Percentiles rank a stretch among this genome's conserved stretches.
These are phyloP conservation scores for Gadus chalcogrammus DNA, from an alignment of 2,113 vertebrate species.

Conservation along the genomic window DNA sequence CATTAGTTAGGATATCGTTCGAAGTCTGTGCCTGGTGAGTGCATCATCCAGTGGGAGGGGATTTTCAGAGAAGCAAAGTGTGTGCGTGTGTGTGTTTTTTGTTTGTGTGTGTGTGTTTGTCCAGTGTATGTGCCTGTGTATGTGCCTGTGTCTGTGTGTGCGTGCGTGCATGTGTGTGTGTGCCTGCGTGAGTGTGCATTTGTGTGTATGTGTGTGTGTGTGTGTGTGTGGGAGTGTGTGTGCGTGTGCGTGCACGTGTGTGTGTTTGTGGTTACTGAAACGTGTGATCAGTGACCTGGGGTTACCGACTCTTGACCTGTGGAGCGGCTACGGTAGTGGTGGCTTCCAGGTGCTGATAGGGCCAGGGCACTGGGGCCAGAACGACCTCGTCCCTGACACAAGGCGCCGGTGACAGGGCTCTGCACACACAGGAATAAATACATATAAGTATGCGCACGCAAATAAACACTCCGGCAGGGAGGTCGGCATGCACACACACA, in stretches of 20 bases:
- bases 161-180: no score
- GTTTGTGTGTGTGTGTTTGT: no score
- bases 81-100: no score
- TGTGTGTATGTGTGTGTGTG: not conserved
- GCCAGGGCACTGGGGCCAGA: constrained; percentile 51
- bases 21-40: no score
- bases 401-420: constrained; percentile 45
- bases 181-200: no score
- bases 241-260: not conserved
- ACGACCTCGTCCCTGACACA: constrained; percentile 50
- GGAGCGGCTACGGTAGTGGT: constrained; percentile 54
- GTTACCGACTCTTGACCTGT: constrained; percentile 62
- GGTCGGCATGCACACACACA: not conserved
- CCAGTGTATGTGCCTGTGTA: no score
- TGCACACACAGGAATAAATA: constrained; percentile 16
- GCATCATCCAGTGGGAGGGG: no score
- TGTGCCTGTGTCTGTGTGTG: no score
- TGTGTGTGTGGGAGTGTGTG: not conserved
- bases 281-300: constrained; percentile 32
- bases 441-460: not conserved
- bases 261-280: constrained; percentile 16
- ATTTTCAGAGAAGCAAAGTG: no score
- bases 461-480: not conserved
- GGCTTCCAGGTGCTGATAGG: constrained; percentile 55
- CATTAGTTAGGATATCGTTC: no score